phyloP scores from a whole-genome alignment of 2,113 vertebrate species.

The Sebastes fasciatus region DNA sequence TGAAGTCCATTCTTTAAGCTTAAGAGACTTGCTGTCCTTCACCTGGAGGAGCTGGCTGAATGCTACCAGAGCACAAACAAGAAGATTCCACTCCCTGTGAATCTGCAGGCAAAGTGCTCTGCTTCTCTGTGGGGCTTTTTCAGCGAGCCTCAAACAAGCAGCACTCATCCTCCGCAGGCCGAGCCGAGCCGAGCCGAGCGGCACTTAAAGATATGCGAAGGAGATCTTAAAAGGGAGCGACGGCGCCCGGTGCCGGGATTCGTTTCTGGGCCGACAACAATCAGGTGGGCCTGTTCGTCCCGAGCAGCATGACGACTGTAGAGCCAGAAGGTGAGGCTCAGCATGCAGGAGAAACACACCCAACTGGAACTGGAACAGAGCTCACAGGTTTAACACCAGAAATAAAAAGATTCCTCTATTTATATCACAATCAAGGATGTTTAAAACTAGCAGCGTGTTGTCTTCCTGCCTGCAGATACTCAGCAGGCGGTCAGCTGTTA shows the following conservation, averaged over 20 bases:
- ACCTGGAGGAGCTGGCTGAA: constrained; percentile 32
- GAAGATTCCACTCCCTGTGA: constrained; percentile 56
- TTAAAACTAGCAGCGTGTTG: neutral
- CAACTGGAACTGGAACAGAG: neutral
- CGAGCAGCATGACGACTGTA: neutral
- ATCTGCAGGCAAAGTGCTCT: constrained; percentile 40
- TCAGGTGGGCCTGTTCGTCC: constrained; percentile 1
- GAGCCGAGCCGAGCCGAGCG: constrained; percentile 16
- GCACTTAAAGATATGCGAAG: neutral
- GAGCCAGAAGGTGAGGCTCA: neutral
- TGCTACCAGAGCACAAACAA: constrained; percentile 30
- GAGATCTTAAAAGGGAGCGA: constrained; percentile 2
- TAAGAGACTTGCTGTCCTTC: constrained; percentile 11
- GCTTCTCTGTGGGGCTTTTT: constrained; percentile 21
- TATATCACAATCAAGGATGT: neutral
- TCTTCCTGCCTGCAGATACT: neutral
- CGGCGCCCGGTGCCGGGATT: neutral
- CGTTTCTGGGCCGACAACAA: neutral
- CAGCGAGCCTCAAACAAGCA: constrained; percentile 40
- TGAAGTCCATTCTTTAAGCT: constrained; percentile 26
- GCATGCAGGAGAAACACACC: neutral
- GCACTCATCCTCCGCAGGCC: constrained; percentile 11
- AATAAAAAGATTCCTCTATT: neutral
- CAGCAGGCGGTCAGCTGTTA: neutral
- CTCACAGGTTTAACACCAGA: neutral